phyloP scores from a whole-genome alignment of 2,113 vertebrate species.

The Ophiodon elongatus region DNA sequence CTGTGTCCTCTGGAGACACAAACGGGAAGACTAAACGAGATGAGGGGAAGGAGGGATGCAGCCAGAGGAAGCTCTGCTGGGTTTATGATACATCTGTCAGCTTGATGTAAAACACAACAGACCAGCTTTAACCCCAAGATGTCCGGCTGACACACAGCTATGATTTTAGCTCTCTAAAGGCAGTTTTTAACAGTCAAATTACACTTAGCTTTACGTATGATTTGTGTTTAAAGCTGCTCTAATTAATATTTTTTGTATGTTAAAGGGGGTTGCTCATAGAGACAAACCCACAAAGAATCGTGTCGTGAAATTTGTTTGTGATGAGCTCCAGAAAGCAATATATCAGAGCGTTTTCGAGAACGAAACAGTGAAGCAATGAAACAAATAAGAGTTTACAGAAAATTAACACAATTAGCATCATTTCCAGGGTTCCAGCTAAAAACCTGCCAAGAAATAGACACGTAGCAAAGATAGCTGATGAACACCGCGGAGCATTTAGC shows the following conservation, averaged over 20 bases:
- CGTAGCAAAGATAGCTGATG: background rate
- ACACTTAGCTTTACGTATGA: background rate
- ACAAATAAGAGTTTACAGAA: background rate
- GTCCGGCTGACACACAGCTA: background rate
- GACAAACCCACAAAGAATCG: background rate
- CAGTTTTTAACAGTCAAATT: background rate
- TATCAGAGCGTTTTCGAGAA: background rate
- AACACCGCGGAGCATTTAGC: background rate
- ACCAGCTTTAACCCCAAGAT: background rate
- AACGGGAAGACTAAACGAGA: background rate
- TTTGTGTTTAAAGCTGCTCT: background rate
- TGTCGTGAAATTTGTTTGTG: background rate
- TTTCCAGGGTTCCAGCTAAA: background rate
- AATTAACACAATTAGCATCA: background rate
- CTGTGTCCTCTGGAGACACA: constrained; percentile 22
- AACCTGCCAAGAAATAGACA: background rate
- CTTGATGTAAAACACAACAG: constrained; percentile 11
- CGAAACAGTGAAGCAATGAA: background rate
- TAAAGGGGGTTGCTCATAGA: background rate
- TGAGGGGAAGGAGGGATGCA: background rate
- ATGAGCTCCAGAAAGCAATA: background rate
- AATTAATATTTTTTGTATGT: background rate
- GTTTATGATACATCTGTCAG: background rate
- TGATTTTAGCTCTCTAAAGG: background rate
- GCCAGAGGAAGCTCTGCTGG: background rate